phyloP scores from a whole-genome alignment of 2,113 vertebrate species.

The Excalfactoria chinensis region DNA sequence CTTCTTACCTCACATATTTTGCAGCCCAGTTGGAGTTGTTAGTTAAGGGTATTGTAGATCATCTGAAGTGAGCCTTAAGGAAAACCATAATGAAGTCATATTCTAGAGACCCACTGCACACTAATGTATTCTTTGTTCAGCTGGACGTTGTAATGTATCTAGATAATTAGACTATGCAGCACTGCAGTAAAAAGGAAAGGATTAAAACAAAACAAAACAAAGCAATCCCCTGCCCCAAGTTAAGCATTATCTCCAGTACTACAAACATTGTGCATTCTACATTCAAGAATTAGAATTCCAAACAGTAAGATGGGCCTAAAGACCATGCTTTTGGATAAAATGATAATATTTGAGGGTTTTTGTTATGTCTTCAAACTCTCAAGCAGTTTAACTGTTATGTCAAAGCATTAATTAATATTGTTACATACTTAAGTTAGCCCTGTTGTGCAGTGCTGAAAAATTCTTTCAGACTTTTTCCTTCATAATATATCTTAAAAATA shows the following conservation, averaged over 20 bases:
- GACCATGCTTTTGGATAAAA: not conserved
- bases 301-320: not conserved
- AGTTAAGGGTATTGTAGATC: not conserved
- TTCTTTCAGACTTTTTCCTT: not conserved
- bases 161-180: not conserved
- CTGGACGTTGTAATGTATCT: not conserved
- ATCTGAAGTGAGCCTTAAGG: not conserved
- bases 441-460: not conserved
- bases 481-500: not conserved
- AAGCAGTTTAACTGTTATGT: not conserved
- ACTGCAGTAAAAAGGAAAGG: not conserved
- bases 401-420: not conserved
- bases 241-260: not conserved
- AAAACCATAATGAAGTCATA: conserved; percentile 18
- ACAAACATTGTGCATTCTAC: not conserved
- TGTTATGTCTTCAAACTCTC: not conserved
- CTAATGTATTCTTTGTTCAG: not conserved
- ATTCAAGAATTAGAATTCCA: not conserved
- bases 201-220: not conserved
- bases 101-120: not conserved
- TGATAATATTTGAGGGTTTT: not conserved
- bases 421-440: not conserved
- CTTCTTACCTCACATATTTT: not conserved
- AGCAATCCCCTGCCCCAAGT: not conserved
- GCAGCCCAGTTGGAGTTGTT: not conserved